Base-by-base conservation (phyloP, 2,113 vertebrate species). In the Electrona antarctica region DNA sequence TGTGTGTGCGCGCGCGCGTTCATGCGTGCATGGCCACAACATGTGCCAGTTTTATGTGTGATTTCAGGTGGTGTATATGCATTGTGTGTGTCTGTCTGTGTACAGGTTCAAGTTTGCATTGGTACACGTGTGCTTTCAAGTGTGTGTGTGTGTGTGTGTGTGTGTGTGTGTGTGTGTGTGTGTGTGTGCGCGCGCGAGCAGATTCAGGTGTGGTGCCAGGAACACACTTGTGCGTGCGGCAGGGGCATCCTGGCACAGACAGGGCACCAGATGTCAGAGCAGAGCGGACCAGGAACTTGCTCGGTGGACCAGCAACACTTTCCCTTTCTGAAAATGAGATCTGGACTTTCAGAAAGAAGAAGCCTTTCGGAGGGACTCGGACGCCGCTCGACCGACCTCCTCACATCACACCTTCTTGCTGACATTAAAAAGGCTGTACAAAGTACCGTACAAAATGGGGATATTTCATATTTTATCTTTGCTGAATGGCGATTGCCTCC, bases 231-330 rank as follows among this genome's bases (percentile, higher is more conserved):
- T 74, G 80, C 79, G 85, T 90, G 87, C 82, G 63, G 85, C 84
- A 63, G 90, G 91, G 88, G 90, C 84, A 84, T 91, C 88, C 90
- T 94, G 92, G 92, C 92, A 92, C 85, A 83, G 74, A 80, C 85
- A 79, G 85, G 90, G 89, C 90, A 92, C 91, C 93, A 94, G 92
- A 93, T 93, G 93, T 93, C 92, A 86, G 85, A 91, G 85, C 84
- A 85, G 88, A 21, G 46, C 49, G 46, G 15, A 64, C 77, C 85
- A 86, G 85, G 82, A 91, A 92, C 83, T 86, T 87, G 83, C 89
- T 90, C 89, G 68, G 84, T 79, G 84, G 89, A 92, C 90, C 89
- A 88, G 81, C 85, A 83, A 90, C 87, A 90, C 90, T 86, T 83
- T 81, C 33, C 33, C 33, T 4, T 41, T 41, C 3, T 88, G 77